A percentile compares a stretch with the other conserved stretches of the same genome.
These are phyloP conservation scores for Colistium nudipinnis DNA, from an alignment of 2,113 vertebrate genomes.

Conservation along the genomic window DNA sequence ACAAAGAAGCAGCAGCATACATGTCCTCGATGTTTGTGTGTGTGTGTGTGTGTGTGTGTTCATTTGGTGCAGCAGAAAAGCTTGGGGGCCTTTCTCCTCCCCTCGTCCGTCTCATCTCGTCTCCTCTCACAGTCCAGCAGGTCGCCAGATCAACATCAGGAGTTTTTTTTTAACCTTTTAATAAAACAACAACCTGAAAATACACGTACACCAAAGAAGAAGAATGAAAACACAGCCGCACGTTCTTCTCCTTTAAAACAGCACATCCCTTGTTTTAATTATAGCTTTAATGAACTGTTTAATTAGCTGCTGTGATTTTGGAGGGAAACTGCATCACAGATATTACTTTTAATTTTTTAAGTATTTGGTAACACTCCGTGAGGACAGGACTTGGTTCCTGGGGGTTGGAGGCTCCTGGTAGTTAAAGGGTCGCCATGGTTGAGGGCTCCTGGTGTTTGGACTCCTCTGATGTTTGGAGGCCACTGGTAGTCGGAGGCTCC, in stretches of 20 bases:
- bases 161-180: conserved; percentile 15
- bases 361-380: too few species aligned
- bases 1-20: conserved; percentile 67
- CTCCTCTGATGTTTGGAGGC: too few species aligned
- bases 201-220: not conserved
- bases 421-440: too few species aligned
- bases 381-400: too few species aligned
- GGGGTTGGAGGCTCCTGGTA: too few species aligned
- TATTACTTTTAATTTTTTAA: too few species aligned
- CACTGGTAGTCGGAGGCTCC: too few species aligned
- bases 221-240: too few species aligned
- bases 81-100: conserved; percentile 46
- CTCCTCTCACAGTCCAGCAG: conserved; percentile 34
- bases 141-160: conserved; percentile 33
- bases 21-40: conserved; percentile 36
- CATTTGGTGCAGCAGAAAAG: conserved; percentile 58
- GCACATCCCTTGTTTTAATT: not conserved
- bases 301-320: too few species aligned
- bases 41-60: not conserved
- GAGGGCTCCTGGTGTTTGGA: too few species aligned
- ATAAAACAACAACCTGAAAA: conserved; percentile 3
- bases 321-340: too few species aligned
- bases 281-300: not conserved
- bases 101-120: conserved; percentile 3
- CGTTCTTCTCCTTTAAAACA: too few species aligned